These are phyloP conservation scores for Congeria kusceri DNA, from an alignment of 2,888 invertebrate species.

Conservation along the genomic window DNA sequence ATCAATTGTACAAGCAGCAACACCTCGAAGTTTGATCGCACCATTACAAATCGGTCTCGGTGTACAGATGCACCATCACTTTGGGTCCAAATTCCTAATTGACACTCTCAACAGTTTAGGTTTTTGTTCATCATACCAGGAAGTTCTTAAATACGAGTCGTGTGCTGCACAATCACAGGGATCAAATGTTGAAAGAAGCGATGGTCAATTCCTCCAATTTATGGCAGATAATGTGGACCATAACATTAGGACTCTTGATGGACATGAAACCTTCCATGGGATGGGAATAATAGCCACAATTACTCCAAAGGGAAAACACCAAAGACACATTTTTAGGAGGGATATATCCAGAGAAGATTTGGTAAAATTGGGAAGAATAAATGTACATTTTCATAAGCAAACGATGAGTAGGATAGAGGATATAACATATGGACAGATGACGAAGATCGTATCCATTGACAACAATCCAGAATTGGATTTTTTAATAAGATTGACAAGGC, in stretches of 20 bases:
- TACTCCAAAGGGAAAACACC: slow-evolving; percentile 13
- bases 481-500: background rate
- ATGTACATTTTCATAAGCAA: slow-evolving; percentile 17
- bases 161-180: slow-evolving; percentile 20
- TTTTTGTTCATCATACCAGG: slow-evolving; percentile 30
- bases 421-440: background rate
- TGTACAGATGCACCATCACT: slow-evolving; percentile 17
- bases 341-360: slow-evolving; percentile 17
- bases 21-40: background rate
- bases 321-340: slow-evolving; percentile 1
- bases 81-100: slow-evolving; percentile 22
- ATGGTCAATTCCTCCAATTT: slow-evolving; percentile 24
- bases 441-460: background rate
- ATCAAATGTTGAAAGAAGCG: background rate
- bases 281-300: slow-evolving; percentile 22
- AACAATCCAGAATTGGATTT: slow-evolving; percentile 10
- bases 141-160: slow-evolving; percentile 25
- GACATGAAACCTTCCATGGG: slow-evolving; percentile 27
- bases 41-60: slow-evolving; percentile 3
- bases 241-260: slow-evolving; percentile 27
- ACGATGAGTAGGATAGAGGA: background rate
- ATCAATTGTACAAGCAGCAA: slow-evolving; percentile 12
- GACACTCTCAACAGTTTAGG: slow-evolving; percentile 24
- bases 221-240: slow-evolving; percentile 37
- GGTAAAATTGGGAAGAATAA: slow-evolving; percentile 18